These are phyloP conservation scores for Hanleya hanleyi DNA, from an alignment of 2,888 invertebrate genomes.

Conservation along the genomic window DNA sequence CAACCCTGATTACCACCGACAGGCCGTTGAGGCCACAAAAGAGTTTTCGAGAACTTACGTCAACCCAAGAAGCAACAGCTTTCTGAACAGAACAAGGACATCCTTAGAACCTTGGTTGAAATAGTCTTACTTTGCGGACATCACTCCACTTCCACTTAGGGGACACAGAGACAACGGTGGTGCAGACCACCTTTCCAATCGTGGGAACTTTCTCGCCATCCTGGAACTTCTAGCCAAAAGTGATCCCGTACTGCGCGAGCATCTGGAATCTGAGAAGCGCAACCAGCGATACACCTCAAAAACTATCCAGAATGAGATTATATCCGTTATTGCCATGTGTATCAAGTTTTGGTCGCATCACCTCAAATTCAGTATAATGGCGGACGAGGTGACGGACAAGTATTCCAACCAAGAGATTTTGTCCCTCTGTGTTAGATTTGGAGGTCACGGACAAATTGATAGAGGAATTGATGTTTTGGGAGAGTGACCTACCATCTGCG, in stretches of 20 bases:
- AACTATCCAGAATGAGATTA: constrained; percentile 36
- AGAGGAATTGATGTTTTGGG: no score
- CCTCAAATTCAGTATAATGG: constrained; percentile 30
- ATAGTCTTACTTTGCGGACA: constrained; percentile 35
- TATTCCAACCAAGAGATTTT: constrained; percentile 33
- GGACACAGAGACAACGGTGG: constrained; percentile 23
- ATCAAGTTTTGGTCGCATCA: constrained; percentile 23
- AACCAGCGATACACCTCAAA: constrained; percentile 31
- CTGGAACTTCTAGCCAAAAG: constrained; percentile 19
- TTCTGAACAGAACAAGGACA: constrained; percentile 24
- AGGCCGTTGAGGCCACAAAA: background rate
- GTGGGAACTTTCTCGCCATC: constrained; percentile 35
- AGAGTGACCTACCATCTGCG: no score
- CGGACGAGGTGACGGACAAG: constrained; percentile 37
- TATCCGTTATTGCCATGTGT: constrained; percentile 23
- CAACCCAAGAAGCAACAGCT: background rate
- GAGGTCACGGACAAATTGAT: no score
- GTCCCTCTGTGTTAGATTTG: constrained; percentile 30
- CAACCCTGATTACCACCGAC: background rate
- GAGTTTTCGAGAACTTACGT: background rate
- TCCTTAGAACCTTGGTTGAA: constrained; percentile 29
- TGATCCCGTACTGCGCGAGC: constrained; percentile 24
- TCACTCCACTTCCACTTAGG: constrained; percentile 35
- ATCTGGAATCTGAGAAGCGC: constrained; percentile 19
- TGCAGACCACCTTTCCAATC: background rate